Evolutionary conservation across 2,888 invertebrate genomes (phyloP), one percentile per base, ranked within the genome.

Genomic region (Tetragonula carbonaria): DNA sequence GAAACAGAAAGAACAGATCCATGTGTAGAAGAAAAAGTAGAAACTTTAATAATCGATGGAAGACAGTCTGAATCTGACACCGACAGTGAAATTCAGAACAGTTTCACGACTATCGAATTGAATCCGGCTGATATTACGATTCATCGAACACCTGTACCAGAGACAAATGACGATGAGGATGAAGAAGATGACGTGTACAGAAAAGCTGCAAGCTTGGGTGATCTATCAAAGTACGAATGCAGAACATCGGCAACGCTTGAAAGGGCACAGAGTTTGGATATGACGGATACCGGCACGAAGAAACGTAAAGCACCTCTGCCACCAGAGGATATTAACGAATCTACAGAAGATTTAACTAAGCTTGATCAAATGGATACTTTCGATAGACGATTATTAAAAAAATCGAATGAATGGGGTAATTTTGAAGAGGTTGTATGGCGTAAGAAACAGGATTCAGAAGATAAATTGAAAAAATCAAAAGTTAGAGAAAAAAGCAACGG

Each of bases 211-310:
- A 97, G 97, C 59, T 95, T 97, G 2, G 97, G 97, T 0, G 97
- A 98, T 94, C 95, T 98, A 73, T 97, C 97, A 0, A 96, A 96
- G 92, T 96, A 97, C 84, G 95, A 96, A 77, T 95, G 95, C 62
- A 93, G 95, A 82, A 95, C 95, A 14, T 93, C 95, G 4, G 95
- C 95, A 4, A 96, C 96, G 4, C 93, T 97, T 77, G 97, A 98
- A 94, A 95, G 97, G 86, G 97, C 98, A 0, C 97, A 97, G 92
- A 97, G 97, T 90, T 95, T 98, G 66, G 98, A 98, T 87, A 97
- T 97, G 93, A 96, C 97, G 2, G 96, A 96, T 74, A 93, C 95
- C 0, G 95, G 95, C 11, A 95, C 96, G 70, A 97, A 97, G 91
- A 97, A 97, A 90, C 95, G 97, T 50, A 97, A 97, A 94, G 96